These are phyloP conservation scores for Diarsia mendica DNA, from an alignment of 2,888 invertebrate species.

Conservation along the genomic window DNA sequence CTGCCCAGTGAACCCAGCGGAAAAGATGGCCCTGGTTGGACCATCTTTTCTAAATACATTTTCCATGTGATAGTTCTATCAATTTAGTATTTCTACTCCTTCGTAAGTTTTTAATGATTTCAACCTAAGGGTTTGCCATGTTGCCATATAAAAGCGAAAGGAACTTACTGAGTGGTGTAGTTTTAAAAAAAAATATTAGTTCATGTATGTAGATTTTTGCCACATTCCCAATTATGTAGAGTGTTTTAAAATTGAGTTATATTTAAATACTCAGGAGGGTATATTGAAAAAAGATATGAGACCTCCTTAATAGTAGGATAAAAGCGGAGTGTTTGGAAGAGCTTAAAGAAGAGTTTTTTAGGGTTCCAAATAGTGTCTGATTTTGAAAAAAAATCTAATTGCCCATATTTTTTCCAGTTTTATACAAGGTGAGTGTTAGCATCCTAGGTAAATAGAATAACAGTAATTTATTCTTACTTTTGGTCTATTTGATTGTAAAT, in stretches of 20 bases:
- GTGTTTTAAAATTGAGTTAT: background rate
- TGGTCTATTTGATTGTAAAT: background rate
- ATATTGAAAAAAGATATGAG: background rate
- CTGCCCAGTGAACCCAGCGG: too few relatives aligned
- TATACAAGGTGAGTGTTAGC: background rate
- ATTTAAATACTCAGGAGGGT: background rate
- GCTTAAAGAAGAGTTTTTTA: background rate
- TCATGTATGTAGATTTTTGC: background rate
- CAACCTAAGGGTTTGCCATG: background rate
- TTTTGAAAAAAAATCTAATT: background rate
- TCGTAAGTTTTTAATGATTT: background rate
- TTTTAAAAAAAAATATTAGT: background rate
- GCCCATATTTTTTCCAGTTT: background rate
- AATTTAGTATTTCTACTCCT: too few relatives aligned
- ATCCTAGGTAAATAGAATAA: background rate
- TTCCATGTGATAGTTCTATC: background rate
- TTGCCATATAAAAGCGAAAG: background rate
- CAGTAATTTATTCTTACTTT: background rate
- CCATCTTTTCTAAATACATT: background rate
- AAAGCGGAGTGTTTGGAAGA: background rate
- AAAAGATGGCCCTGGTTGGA: too few relatives aligned
- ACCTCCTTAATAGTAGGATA: background rate
- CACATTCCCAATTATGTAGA: background rate
- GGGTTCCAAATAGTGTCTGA: background rate
- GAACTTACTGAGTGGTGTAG: background rate